Percentiles rank a stretch among this genome's conserved stretches.
Evolutionary conservation across 2,888 invertebrate species (phyloP).

Genomic region (Dascillus cervinus): DNA sequence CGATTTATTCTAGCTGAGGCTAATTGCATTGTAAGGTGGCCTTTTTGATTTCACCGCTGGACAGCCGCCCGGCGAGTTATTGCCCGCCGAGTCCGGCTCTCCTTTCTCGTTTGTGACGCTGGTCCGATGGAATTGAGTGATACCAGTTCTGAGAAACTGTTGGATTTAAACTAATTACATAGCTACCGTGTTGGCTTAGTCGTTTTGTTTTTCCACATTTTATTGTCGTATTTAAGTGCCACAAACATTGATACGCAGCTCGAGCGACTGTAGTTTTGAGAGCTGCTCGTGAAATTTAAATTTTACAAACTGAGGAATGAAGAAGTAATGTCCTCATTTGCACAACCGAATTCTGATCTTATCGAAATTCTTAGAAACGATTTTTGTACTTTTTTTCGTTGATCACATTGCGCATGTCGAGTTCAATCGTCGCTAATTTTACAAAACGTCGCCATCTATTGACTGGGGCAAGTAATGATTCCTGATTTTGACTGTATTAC

Average conservation of each 20-base stretch:
- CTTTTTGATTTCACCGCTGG: slow-evolving; percentile 19
- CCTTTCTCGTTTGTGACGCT: slow-evolving; percentile 4
- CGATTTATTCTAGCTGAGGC: slow-evolving; percentile 21
- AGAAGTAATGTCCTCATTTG: too few relatives aligned
- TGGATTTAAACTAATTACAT: slow-evolving; percentile 25
- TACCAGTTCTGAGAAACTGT: slow-evolving; percentile 22
- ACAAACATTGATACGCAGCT: slow-evolving; percentile 11
- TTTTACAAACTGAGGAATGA: too few relatives aligned
- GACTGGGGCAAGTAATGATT: too few relatives aligned
- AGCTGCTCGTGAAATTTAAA: too few relatives aligned
- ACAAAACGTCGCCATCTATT: too few relatives aligned
- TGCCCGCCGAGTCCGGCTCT: neutral
- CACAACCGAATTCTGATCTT: too few relatives aligned
- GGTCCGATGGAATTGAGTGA: slow-evolving; percentile 18
- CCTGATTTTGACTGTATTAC: too few relatives aligned
- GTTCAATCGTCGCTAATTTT: too few relatives aligned
- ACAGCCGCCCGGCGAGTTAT: neutral
- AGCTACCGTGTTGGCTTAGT: slow-evolving; percentile 20
- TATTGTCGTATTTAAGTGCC: slow-evolving; percentile 10
- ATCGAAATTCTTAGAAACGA: too few relatives aligned
- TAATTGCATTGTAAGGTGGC: slow-evolving; percentile 22
- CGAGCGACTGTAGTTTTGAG: too few relatives aligned
- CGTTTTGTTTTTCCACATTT: slow-evolving; percentile 7
- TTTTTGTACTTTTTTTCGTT: too few relatives aligned
- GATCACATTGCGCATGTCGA: too few relatives aligned